Base-by-base conservation (phyloP, 2,113 vertebrate genomes). In the Coregonus clupeaformis region DNA sequence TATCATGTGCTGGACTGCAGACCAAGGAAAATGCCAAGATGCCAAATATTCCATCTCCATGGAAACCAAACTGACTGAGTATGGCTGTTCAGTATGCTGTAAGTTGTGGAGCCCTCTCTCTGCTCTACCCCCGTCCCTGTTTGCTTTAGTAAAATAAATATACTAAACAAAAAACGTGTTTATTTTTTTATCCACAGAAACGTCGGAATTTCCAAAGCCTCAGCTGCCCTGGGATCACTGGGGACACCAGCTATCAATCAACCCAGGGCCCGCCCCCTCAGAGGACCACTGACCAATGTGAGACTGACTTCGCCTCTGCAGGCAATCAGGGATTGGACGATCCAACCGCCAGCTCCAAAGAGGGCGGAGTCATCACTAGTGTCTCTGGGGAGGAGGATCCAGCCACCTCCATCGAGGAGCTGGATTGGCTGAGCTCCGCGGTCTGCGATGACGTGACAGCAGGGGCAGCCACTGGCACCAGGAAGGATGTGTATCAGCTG, bases 121-220 rank as follows among this genome's bases (percentile, higher is more conserved):
- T n/a, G n/a, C n/a, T n/a, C n/a, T n/a, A n/a, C n/a, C n/a, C 27
- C 27, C 1, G 27, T 27, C 27, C 27, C 57, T 60, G 42, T 18
- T 14, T n/a, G 13, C 29, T 42, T 27, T 52, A 27, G n/a, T 70
- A 69, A 32, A 71, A 25, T 30, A 72, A 32, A 25, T 3, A 49
- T 36, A 68, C 66, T 79, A 74, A 77, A 76, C 24, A 49, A 55
- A 5, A 57, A 27, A 45, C 5, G 4, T 32, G 3, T 18, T 55
- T 47, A n/a, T 47, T 47, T 47, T 13, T 47, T 13, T 45, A 27
- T 27, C 27, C 27, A 68, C 94, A 98, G 97, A 98, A 96, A 91
- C 94, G 95, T 71, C 93, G 94, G 82, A 94, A 74, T 94, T 93
- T 98, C 92, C 95, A 96, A 92, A 98, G 97, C 92, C 95, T 97